phyloP scores from a whole-genome alignment of 2,888 invertebrate genomes.

The Drosophila sordidapex region DNA sequence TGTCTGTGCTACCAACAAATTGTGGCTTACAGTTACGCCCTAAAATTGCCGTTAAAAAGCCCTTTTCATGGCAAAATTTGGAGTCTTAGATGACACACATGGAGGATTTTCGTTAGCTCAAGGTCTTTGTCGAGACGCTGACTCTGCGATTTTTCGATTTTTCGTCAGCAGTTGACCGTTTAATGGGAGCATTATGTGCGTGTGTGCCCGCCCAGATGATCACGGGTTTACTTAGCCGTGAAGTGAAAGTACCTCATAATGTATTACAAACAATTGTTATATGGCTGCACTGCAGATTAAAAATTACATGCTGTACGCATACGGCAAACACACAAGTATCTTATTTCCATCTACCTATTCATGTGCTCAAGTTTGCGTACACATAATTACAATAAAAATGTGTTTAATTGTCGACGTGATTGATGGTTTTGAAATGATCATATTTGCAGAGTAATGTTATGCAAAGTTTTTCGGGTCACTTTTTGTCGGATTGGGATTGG shows the following conservation, averaged over 20 bases:
- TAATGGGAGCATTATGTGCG: constrained; percentile 46
- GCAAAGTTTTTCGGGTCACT: constrained; percentile 61
- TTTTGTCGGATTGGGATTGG: constrained; percentile 27
- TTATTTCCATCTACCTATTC: constrained; percentile 66
- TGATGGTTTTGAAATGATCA: constrained; percentile 52
- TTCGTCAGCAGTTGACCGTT: constrained; percentile 64
- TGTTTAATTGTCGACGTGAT: constrained; percentile 69
- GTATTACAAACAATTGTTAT: constrained; percentile 65
- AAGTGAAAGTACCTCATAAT: constrained; percentile 68
- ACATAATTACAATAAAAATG: constrained; percentile 70
- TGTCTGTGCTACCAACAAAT: background rate
- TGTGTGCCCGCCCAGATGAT: constrained; percentile 20
- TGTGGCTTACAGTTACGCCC: constrained; percentile 55
- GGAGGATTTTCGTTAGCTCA: constrained; percentile 36
- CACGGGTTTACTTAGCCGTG: constrained; percentile 65
- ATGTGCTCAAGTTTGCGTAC: constrained; percentile 61
- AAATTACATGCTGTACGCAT: constrained; percentile 33
- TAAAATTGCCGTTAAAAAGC: constrained; percentile 39
- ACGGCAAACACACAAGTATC: constrained; percentile 45
- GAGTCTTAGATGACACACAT: constrained; percentile 39
- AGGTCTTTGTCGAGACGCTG: constrained; percentile 48
- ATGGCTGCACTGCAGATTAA: constrained; percentile 39
- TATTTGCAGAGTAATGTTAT: constrained; percentile 71
- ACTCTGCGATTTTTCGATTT: constrained; percentile 21
- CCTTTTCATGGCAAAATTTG: constrained; percentile 34